phyloP scores from a whole-genome alignment of 2,113 vertebrate species.

The Clinocottus analis region DNA sequence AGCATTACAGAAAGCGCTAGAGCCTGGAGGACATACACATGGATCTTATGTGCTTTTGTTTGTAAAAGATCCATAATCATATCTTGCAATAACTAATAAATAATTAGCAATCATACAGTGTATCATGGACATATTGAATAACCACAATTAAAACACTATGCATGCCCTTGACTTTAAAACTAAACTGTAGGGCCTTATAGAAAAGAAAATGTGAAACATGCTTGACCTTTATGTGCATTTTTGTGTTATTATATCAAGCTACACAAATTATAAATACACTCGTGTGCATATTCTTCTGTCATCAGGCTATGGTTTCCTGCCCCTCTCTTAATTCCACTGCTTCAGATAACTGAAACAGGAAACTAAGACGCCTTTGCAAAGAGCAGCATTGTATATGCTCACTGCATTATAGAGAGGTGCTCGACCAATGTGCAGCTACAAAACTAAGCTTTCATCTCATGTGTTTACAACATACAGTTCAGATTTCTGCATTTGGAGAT shows the following conservation, averaged over 20 bases:
- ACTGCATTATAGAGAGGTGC: neutral
- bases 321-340: neutral
- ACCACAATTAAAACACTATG: neutral
- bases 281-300: neutral
- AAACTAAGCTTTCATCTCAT: neutral
- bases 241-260: neutral
- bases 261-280: neutral
- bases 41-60: neutral
- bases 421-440: neutral
- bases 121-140: neutral
- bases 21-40: neutral
- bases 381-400: neutral
- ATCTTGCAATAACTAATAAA: neutral
- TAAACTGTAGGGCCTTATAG: neutral
- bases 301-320: conserved; percentile 37
- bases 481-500: conserved; percentile 1
- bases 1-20: neutral
- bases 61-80: neutral
- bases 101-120: neutral
- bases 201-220: neutral
- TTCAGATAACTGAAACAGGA: conserved; percentile 46
- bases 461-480: neutral
- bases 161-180: neutral
- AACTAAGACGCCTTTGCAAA: conserved; percentile 18
- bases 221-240: neutral